These are phyloP conservation scores for Chiloscyllium plagiosum DNA, from an alignment of 2,113 vertebrate genomes.

Conservation along the genomic window DNA sequence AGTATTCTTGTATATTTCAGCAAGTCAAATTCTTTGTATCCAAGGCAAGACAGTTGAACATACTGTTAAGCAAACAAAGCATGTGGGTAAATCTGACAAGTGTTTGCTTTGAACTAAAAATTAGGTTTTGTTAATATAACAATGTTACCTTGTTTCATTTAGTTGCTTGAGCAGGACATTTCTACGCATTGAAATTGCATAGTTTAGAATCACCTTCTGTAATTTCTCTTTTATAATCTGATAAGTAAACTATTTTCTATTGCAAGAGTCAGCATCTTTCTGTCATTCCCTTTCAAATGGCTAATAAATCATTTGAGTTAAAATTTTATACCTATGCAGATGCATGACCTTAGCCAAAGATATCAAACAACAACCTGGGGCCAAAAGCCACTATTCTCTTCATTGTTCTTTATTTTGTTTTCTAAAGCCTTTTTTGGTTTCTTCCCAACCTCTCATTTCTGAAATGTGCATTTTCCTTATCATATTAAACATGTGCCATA, in stretches of 20 bases:
- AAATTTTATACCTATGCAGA: conserved; percentile 44
- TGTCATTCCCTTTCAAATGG: conserved; percentile 74
- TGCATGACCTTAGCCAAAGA: background rate
- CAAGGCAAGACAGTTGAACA: conserved; percentile 14
- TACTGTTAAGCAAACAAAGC: background rate
- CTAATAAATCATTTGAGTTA: conserved; percentile 75
- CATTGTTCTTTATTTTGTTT: background rate
- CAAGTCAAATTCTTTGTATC: background rate
- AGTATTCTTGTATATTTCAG: conserved; percentile 23
- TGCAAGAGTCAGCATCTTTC: conserved; percentile 81
- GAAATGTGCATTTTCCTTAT: background rate
- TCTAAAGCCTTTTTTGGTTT: background rate
- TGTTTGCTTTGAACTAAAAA: conserved; percentile 22
- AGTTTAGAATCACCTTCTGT: conserved; percentile 22
- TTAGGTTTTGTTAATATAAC: conserved; percentile 11
- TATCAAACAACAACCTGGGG: background rate
- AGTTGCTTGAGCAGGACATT: conserved; percentile 16
- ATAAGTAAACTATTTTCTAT: conserved; percentile 82
- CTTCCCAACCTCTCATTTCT: background rate
- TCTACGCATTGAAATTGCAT: background rate
- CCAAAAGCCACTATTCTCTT: background rate
- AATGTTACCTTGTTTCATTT: background rate
- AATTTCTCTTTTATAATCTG: conserved; percentile 76
- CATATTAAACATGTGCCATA: background rate
- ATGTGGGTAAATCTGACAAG: background rate